phyloP scores from a whole-genome alignment of 2,113 vertebrate species.

The Mola mola region DNA sequence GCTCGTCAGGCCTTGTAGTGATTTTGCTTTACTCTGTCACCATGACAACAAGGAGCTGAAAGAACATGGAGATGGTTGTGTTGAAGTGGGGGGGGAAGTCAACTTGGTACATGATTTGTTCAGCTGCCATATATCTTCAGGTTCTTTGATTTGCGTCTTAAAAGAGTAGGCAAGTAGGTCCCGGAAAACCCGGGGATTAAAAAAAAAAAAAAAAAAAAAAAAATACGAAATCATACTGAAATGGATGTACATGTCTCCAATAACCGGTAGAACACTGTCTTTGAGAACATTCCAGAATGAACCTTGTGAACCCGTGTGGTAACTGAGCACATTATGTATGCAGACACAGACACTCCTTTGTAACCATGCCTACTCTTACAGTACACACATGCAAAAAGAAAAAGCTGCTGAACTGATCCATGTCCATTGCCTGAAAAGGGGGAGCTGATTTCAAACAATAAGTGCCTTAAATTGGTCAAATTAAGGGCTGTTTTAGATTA shows the following conservation, averaged over 20 bases:
- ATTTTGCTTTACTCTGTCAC: conserved; percentile 79
- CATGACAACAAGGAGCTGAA: conserved; percentile 79
- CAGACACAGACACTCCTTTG: conserved; percentile 10
- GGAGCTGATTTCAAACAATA: conserved; percentile 14
- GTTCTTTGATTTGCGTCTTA: conserved; percentile 35
- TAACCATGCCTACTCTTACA: conserved; percentile 11
- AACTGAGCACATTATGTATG: conserved; percentile 29
- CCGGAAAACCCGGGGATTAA: too few species aligned
- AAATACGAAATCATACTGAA: neutral
- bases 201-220: neutral
- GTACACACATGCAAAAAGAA: neutral
- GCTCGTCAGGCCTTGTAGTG: conserved; percentile 71
- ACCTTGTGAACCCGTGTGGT: conserved; percentile 11
- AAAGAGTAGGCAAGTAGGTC: too few species aligned
- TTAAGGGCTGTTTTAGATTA: conserved; percentile 17
- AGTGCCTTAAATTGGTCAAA: conserved; percentile 44
- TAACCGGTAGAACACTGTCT: neutral
- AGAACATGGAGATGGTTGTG: conserved; percentile 68
- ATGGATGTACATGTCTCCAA: conserved; percentile 42
- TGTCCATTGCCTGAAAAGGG: conserved; percentile 1
- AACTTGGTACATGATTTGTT: conserved; percentile 66
- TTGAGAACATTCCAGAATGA: conserved; percentile 8
- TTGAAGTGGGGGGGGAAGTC: conserved; percentile 53
- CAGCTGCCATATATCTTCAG: conserved; percentile 60
- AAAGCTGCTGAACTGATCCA: conserved; percentile 15